Conservation (phyloP, 2,888 invertebrate species). For the Macrophya alboannulata region DNA sequence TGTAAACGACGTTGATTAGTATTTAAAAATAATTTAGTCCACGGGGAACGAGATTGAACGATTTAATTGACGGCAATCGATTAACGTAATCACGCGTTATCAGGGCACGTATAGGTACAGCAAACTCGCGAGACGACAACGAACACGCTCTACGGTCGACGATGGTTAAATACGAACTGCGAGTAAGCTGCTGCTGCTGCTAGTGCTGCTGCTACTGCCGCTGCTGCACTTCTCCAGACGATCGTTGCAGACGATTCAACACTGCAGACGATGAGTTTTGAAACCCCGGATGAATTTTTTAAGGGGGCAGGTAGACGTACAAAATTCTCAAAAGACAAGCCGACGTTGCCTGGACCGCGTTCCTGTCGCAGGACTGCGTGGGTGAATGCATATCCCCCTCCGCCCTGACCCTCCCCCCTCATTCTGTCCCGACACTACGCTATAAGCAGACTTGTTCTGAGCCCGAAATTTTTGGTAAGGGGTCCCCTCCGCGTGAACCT, state of each 20-base stretch:
- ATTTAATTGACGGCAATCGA: constrained; percentile 45
- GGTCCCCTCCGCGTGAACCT: not conserved
- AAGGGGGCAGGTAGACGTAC: constrained; percentile 1
- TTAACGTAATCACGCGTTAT: not conserved
- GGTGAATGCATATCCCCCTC: not conserved
- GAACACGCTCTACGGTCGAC: not conserved
- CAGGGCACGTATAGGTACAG: not conserved
- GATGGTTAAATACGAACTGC: constrained; percentile 31
- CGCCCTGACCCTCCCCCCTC: not conserved
- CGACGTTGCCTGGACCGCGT: not conserved
- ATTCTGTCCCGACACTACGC: not conserved
- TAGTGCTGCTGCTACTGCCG: not conserved
- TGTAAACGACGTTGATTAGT: constrained; percentile 1
- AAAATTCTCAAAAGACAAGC: not conserved
- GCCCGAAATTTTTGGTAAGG: not conserved
- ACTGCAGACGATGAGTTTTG: not conserved
- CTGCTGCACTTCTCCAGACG: not conserved
- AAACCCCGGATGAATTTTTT: constrained; percentile 19
- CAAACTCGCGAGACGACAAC: constrained; percentile 7
- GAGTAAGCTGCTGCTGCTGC: not conserved
- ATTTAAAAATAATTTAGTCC: constrained; percentile 16
- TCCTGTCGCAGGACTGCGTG: constrained; percentile 28
- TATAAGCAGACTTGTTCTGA: not conserved
- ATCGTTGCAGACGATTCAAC: constrained; percentile 27
- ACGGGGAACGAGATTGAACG: constrained; percentile 31